These are phyloP conservation scores for Dunckerocampus dactyliophorus DNA, from an alignment of 2,113 vertebrate species.

Conservation along the genomic window DNA sequence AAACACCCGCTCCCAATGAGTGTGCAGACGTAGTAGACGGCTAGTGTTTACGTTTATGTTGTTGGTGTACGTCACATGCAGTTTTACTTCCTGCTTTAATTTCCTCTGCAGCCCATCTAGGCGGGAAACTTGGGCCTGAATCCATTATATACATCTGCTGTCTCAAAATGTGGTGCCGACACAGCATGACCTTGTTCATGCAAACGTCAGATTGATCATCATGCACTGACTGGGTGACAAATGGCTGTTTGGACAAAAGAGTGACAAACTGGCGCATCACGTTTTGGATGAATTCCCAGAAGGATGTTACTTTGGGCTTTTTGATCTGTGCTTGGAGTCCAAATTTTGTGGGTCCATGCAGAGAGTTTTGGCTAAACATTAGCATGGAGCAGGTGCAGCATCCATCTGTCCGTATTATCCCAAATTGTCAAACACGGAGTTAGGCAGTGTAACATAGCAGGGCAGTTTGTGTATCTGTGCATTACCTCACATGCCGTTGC, in stretches of 20 bases:
- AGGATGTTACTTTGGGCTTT: conserved; percentile 39
- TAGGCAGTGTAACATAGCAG: neutral
- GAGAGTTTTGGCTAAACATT: conserved; percentile 38
- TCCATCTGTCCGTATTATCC: conserved; percentile 54
- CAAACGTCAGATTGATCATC: neutral
- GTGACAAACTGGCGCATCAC: conserved; percentile 20
- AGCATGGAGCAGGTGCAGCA: conserved; percentile 47
- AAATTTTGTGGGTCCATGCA: conserved; percentile 23
- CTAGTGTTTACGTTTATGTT: no score
- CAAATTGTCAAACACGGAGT: conserved; percentile 16
- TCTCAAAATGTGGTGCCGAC: no score
- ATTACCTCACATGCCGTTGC: no score
- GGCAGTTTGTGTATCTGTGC: neutral
- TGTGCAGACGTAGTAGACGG: no score
- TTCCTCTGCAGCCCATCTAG: no score
- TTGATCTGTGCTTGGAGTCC: conserved; percentile 48
- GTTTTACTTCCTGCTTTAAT: no score
- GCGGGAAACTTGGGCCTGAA: no score
- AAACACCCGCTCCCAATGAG: no score
- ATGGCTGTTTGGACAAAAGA: conserved; percentile 36
- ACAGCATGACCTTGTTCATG: neutral
- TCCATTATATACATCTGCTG: no score
- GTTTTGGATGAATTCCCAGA: conserved; percentile 43
- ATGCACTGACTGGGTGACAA: no score
- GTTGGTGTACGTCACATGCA: no score